These are phyloP conservation scores for Oreocharis arfaki DNA, from an alignment of 2,113 vertebrate species.

Conservation along the genomic window DNA sequence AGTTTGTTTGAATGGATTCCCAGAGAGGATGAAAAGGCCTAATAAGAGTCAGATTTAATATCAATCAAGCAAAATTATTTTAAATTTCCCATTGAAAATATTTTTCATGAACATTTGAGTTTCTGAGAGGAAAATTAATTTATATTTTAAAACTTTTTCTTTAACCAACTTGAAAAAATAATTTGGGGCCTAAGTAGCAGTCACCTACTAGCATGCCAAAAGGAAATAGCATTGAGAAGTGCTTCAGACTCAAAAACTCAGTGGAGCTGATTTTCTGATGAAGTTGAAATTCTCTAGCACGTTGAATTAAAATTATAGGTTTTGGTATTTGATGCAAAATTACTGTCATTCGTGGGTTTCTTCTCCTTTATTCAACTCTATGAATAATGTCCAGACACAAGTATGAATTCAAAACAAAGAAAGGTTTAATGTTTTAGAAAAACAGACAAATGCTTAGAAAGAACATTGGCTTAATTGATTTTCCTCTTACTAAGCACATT, in stretches of 20 bases:
- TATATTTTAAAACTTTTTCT: not conserved
- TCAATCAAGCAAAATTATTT: not conserved
- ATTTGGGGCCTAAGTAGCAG: not conserved
- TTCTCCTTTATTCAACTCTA: not conserved
- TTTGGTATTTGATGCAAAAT: not conserved
- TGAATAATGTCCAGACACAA: not conserved
- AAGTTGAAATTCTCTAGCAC: not conserved
- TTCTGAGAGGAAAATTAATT: not conserved
- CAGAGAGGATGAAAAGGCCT: not conserved
- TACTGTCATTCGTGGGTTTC: not conserved
- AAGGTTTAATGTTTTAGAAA: not conserved
- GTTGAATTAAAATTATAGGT: not conserved
- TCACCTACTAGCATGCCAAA: not conserved
- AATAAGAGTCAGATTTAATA: not conserved
- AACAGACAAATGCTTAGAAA: not conserved
- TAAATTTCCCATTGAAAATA: not conserved
- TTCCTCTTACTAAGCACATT: not conserved
- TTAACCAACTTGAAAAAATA: not conserved
- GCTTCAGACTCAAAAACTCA: not conserved
- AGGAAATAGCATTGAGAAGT: not conserved
- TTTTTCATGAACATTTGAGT: not conserved
- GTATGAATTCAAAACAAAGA: not conserved
- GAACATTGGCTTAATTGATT: not conserved
- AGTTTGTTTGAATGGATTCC: not conserved
- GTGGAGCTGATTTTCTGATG: not conserved